These are phyloP conservation scores for Tapera naevia DNA, from an alignment of 2,797 vertebrate genomes.

Conservation along the genomic window DNA sequence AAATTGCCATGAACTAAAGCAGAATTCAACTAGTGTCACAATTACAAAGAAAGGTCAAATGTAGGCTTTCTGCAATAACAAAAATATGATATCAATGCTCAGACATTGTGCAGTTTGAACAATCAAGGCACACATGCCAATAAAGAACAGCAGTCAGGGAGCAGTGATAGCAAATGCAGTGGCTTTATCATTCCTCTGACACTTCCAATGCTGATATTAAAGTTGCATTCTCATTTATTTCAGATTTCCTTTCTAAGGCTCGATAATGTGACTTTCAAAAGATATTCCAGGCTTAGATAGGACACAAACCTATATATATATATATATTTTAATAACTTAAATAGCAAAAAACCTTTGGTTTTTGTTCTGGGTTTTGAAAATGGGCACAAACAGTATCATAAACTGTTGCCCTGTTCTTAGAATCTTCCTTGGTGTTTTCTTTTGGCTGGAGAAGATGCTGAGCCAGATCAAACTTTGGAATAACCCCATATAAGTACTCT, in stretches of 20 bases:
- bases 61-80: constrained; percentile 7
- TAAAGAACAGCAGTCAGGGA: constrained; percentile 31
- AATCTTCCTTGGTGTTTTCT: not conserved
- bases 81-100: not conserved
- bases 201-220: not conserved
- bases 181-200: not conserved
- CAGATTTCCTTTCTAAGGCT: not conserved
- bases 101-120: not conserved
- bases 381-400: not conserved
- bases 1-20: constrained; percentile 62
- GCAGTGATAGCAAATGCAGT: not conserved
- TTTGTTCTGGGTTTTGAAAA: not conserved
- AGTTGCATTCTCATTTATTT: not conserved
- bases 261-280: not conserved
- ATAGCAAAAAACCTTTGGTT: not conserved
- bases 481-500: not conserved
- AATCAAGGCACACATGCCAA: constrained; percentile 7
- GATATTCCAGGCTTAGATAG: not conserved
- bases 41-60: constrained; percentile 63
- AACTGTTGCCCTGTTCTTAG: not conserved
- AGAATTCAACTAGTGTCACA: constrained; percentile 47
- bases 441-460: not conserved
- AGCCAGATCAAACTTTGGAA: not conserved
- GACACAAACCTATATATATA: not conserved
- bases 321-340: not conserved